These are phyloP conservation scores for Mellivora capensis DNA, from an alignment of 2,113 vertebrate genomes.

Conservation along the genomic window DNA sequence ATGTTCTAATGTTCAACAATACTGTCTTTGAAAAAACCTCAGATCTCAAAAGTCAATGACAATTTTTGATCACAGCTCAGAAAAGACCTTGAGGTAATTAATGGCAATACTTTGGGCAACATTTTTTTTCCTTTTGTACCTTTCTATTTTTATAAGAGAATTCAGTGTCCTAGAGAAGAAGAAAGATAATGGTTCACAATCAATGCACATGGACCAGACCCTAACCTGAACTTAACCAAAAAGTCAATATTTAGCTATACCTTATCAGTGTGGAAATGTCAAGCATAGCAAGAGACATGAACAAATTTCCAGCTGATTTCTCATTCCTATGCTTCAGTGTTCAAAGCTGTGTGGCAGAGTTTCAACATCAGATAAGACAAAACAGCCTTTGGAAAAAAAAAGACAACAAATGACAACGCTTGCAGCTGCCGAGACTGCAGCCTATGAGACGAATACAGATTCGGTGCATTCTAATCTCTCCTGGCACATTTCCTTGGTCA, in stretches of 20 bases:
- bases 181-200: slow-evolving; percentile 78
- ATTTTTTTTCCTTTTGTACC: neutral
- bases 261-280: slow-evolving; percentile 84
- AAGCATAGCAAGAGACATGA: slow-evolving; percentile 77
- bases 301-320: slow-evolving; percentile 79
- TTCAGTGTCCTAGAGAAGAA: slow-evolving; percentile 54
- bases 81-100: slow-evolving; percentile 55
- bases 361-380: slow-evolving; percentile 85
- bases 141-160: slow-evolving; percentile 44
- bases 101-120: slow-evolving; percentile 25
- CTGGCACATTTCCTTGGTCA: slow-evolving; percentile 73
- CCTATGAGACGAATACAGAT: slow-evolving; percentile 75
- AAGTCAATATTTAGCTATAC: slow-evolving; percentile 82
- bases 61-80: slow-evolving; percentile 47
- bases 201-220: slow-evolving; percentile 67
- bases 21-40: slow-evolving; percentile 38
- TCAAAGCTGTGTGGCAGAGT: slow-evolving; percentile 78
- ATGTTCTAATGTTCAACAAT: neutral
- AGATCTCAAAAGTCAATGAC: slow-evolving; percentile 47
- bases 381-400: slow-evolving; percentile 63
- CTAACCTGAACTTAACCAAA: slow-evolving; percentile 82
- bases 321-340: slow-evolving; percentile 68
- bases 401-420: slow-evolving; percentile 74
- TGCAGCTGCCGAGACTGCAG: slow-evolving; percentile 58
- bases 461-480: slow-evolving; percentile 77